Evolutionary conservation across 2,797 vertebrate genomes (phyloP).

Genomic region (Sciurus carolinensis): DNA sequence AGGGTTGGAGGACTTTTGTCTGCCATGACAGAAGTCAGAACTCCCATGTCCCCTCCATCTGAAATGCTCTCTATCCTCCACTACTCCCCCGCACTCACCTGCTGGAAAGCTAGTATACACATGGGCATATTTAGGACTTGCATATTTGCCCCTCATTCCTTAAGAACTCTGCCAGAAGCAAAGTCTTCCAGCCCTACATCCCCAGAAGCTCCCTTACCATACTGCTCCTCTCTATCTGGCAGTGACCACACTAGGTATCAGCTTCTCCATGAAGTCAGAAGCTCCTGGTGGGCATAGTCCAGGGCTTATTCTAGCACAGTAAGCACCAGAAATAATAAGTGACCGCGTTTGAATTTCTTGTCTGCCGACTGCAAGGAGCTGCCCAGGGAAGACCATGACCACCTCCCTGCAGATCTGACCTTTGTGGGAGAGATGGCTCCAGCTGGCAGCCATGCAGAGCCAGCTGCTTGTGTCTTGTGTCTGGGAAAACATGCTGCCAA

Average conservation of each 20-base stretch:
- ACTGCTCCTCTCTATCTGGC: not conserved
- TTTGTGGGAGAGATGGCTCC: not conserved
- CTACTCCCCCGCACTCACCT: not conserved
- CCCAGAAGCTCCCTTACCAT: no score
- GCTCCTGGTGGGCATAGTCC: not conserved
- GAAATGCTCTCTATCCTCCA: not conserved
- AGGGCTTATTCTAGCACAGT: not conserved
- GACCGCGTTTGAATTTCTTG: not conserved
- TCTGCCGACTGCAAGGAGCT: not conserved
- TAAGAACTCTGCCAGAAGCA: not conserved
- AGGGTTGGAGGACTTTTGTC: not conserved
- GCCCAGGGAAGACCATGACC: not conserved
- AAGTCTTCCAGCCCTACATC: not conserved
- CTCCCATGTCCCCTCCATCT: not conserved
- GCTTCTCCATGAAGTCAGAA: not conserved
- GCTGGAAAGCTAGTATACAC: not conserved
- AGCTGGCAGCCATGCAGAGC: not conserved
- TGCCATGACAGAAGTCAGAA: not conserved
- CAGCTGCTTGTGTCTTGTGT: slow-evolving; percentile 47
- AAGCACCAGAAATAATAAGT: not conserved
- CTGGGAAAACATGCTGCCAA: slow-evolving; percentile 22
- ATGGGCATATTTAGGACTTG: not conserved
- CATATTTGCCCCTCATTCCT: not conserved
- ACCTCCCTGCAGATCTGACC: slow-evolving; percentile 7
- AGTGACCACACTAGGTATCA: not conserved